Percentiles rank a stretch among this genome's conserved stretches.
Conservation (phyloP, 2,113 vertebrate genomes). For the Zosterops japonicus region DNA sequence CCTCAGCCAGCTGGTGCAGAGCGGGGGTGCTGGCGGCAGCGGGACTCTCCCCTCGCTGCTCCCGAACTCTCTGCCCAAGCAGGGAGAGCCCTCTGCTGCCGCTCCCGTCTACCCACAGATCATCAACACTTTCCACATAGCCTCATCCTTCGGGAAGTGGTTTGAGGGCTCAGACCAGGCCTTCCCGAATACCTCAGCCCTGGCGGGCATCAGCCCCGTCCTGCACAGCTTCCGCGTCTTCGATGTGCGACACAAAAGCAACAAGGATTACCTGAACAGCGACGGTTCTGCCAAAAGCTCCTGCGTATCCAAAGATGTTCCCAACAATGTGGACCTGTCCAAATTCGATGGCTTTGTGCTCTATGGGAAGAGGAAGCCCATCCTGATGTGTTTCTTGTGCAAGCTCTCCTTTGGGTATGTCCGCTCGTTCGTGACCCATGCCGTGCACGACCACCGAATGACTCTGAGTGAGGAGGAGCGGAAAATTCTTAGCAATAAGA, state of each 20-base stretch:
- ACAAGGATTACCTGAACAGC: constrained; percentile 99
- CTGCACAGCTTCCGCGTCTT: constrained; percentile 99
- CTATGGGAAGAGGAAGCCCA: constrained; percentile 98
- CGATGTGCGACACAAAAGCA: constrained; percentile 99
- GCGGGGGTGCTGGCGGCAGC: constrained; percentile 79
- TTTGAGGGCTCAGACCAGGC: constrained; percentile 95
- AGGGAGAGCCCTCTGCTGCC: constrained; percentile 82
- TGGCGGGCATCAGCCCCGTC: constrained; percentile 97
- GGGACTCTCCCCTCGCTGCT: constrained; percentile 81
- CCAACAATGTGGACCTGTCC: constrained; percentile 99
- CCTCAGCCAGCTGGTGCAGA: constrained; percentile 96
- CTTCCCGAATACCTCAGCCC: constrained; percentile 99
- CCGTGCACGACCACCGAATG: constrained; percentile 98
- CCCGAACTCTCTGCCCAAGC: constrained; percentile 88
- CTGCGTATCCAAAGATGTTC: constrained; percentile 99
- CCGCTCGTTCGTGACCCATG: constrained; percentile 96
- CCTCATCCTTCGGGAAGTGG: constrained; percentile 99
- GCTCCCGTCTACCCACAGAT: constrained; percentile 95
- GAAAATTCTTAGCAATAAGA: constrained; percentile 95
- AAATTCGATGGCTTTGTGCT: constrained; percentile 97
- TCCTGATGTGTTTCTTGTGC: constrained; percentile 99
- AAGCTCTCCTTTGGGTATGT: constrained; percentile 98
- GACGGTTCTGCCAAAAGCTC: constrained; percentile 99
- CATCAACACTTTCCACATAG: constrained; percentile 99
- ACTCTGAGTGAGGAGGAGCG: constrained; percentile 97